Conservation (phyloP, 2,888 invertebrate species). For the Drosophila cognata region DNA sequence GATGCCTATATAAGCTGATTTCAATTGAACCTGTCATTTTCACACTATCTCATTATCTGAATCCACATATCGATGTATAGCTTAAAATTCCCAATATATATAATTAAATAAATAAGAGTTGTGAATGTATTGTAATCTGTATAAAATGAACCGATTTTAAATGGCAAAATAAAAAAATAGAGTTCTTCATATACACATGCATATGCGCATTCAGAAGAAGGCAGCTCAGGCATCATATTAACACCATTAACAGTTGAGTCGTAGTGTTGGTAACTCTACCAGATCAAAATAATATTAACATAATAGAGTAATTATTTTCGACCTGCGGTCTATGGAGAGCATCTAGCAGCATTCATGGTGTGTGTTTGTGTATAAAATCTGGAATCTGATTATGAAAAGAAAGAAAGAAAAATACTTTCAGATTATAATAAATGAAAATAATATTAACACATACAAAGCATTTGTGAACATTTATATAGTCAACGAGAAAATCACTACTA, state of each 20-base stretch:
- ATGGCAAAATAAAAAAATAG: neutral
- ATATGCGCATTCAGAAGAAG: neutral
- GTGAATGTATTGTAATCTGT: no score
- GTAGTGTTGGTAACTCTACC: neutral
- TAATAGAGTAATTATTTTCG: neutral
- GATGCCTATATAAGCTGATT: neutral
- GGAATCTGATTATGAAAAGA: neutral
- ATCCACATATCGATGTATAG: neutral
- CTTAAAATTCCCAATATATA: neutral
- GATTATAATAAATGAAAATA: neutral
- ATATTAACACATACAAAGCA: neutral
- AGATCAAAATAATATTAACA: neutral
- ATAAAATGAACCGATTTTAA: neutral
- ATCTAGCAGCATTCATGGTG: neutral
- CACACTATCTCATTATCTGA: neutral
- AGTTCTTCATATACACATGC: neutral
- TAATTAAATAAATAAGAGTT: neutral
- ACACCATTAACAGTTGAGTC: no score
- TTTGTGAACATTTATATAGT: neutral
- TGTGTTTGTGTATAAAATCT: neutral
- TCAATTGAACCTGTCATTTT: neutral
- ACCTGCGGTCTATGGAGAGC: no score
- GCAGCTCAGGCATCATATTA: no score
- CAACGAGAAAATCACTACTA: neutral
- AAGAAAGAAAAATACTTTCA: neutral